A percentile compares a stretch with the other conserved stretches of the same genome.
These are phyloP conservation scores for Belgica antarctica DNA, from an alignment of 2,888 invertebrate species.

Conservation along the genomic window DNA sequence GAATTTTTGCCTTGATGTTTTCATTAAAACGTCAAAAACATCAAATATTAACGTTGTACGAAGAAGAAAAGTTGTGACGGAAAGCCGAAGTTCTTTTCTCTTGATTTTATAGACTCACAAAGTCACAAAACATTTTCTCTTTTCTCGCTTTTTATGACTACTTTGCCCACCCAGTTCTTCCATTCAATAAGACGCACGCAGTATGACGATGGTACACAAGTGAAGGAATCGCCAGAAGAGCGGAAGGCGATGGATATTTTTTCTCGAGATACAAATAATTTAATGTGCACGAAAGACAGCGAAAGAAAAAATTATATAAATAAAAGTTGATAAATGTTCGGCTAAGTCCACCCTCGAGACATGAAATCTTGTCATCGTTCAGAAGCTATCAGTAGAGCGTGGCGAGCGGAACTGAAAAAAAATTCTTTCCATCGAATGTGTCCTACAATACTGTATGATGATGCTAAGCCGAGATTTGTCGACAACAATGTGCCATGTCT, in stretches of 20 bases:
- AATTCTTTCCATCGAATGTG: constrained; percentile 10
- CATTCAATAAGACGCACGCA: background rate
- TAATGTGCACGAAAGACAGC: constrained; percentile 15
- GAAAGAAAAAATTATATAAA: background rate
- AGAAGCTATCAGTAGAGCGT: background rate
- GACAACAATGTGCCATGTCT: constrained; percentile 8
- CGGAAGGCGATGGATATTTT: constrained; percentile 32
- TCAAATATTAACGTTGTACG: constrained; percentile 30
- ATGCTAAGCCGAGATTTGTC: constrained; percentile 32
- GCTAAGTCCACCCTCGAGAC: constrained; percentile 37
- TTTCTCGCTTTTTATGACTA: background rate
- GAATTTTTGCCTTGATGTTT: background rate
- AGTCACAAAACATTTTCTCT: background rate
- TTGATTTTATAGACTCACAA: background rate
- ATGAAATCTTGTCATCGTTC: background rate
- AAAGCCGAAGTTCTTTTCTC: background rate
- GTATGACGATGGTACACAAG: background rate
- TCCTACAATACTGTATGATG: background rate
- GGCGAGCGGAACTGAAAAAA: background rate
- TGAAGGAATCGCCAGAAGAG: background rate
- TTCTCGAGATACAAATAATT: constrained; percentile 34
- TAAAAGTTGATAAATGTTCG: constrained; percentile 40
- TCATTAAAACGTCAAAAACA: constrained; percentile 29
- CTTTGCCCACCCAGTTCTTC: no score
- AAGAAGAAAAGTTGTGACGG: background rate